Conservation (phyloP, 2,797 vertebrate genomes). For the Tenualosa thibaudeaui region DNA sequence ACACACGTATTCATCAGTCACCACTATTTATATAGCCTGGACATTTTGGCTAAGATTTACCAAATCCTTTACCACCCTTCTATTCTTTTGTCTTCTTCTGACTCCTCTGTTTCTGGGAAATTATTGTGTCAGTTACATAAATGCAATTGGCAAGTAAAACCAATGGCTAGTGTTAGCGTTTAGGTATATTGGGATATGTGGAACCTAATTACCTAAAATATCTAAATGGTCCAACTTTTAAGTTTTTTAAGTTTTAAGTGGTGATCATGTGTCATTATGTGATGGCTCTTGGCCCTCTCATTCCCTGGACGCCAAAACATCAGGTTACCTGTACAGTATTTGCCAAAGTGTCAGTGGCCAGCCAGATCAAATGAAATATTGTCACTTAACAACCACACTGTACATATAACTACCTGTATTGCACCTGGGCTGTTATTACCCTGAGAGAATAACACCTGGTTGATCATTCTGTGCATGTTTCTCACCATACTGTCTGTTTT, state of each 20-base stretch:
- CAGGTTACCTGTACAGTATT: background rate
- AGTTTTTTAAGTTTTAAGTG: constrained; percentile 70
- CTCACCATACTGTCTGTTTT: background rate
- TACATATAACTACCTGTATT: background rate
- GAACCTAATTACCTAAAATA: constrained; percentile 64
- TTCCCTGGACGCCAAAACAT: constrained; percentile 27
- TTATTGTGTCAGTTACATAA: background rate
- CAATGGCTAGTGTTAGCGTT: constrained; percentile 53
- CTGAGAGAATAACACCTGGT: background rate
- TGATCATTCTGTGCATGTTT: background rate
- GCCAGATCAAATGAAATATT: background rate
- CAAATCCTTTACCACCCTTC: background rate
- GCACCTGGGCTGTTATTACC: background rate
- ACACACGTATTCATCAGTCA: too few relatives aligned
- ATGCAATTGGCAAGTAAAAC: constrained; percentile 28
- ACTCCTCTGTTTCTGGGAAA: background rate
- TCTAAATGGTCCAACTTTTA: constrained; percentile 48
- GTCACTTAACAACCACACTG: background rate
- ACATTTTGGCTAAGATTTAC: too few relatives aligned
- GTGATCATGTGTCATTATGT: constrained; percentile 66
- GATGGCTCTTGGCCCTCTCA: constrained; percentile 58
- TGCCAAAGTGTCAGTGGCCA: background rate
- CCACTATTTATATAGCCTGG: too few relatives aligned
- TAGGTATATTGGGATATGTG: constrained; percentile 61
- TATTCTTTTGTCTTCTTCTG: too few relatives aligned